A percentile compares a stretch with the other conserved stretches of the same genome.
These are phyloP conservation scores for Drosophila lowei DNA, from an alignment of 1,140 invertebrate species.

Conservation along the genomic window DNA sequence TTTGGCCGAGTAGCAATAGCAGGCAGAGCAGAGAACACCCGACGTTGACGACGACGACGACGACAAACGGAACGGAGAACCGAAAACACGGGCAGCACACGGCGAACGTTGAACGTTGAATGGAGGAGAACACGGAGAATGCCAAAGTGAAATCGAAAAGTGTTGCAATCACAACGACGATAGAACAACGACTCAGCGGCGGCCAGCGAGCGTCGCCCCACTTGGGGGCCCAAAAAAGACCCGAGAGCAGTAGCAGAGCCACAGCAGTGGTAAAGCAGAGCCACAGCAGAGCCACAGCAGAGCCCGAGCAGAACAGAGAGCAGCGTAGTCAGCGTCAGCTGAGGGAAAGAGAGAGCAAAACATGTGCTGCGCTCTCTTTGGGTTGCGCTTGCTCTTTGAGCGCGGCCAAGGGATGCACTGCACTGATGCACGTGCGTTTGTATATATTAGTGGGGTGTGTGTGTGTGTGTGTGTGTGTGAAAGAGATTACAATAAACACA, in stretches of 20 bases:
- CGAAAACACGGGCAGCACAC: too few species aligned
- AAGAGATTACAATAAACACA: conserved; percentile 81
- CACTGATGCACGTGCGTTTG: conserved; percentile 67
- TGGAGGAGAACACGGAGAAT: conserved; percentile 13
- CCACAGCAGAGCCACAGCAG: too few species aligned
- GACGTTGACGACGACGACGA: too few species aligned
- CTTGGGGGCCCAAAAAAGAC: conserved; percentile 65
- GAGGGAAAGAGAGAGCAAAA: conserved; percentile 4
- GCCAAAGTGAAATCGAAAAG: conserved; percentile 55
- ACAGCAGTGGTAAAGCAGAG: not conserved
- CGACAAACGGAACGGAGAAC: too few species aligned
- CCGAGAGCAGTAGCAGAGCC: conserved; percentile 2
- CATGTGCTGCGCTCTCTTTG: conserved; percentile 30
- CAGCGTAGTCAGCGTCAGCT: conserved; percentile 6
- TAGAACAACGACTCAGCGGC: conserved; percentile 80
- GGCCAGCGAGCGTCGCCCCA: conserved; percentile 51
- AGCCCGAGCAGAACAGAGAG: not conserved
- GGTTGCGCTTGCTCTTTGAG: conserved; percentile 44
- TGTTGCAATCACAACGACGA: conserved; percentile 82
- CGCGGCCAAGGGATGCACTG: conserved; percentile 62
- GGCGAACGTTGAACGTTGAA: too few species aligned
- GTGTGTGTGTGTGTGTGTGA: conserved; percentile 35
- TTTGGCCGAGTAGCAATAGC: conserved; percentile 35
- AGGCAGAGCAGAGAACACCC: conserved; percentile 19
- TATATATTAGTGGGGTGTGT: conserved; percentile 17